Conservation (phyloP, 1,140 invertebrate species). For the Alviniconcha marisindica region DNA sequence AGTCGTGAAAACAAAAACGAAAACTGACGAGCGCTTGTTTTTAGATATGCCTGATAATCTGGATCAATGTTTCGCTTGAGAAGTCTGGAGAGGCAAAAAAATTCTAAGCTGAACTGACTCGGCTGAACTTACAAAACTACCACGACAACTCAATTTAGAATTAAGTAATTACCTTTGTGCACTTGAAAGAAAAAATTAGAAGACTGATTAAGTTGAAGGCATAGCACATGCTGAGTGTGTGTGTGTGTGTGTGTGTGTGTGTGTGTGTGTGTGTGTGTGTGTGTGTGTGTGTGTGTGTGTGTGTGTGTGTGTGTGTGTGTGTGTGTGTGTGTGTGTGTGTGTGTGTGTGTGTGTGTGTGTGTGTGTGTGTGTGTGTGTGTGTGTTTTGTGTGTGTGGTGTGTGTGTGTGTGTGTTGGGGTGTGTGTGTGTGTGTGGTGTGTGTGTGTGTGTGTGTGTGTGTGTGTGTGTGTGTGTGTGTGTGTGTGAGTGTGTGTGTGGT, state of each 20-base stretch:
- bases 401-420: not conserved
- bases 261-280: not conserved
- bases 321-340: not conserved
- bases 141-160: not conserved
- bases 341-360: not conserved
- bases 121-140: too few species aligned
- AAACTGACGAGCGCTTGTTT: too few species aligned
- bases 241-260: not conserved
- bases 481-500: not conserved
- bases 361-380: too few species aligned
- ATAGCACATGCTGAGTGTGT: too few species aligned
- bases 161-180: not conserved
- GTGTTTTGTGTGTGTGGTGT: too few species aligned
- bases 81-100: too few species aligned
- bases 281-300: not conserved
- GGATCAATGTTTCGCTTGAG: not conserved
- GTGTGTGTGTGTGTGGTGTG: not conserved
- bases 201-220: too few species aligned
- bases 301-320: not conserved
- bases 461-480: slow-evolving; percentile 1
- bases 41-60: too few species aligned
- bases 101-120: too few species aligned
- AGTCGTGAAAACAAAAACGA: too few species aligned
- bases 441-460: not conserved
- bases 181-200: too few species aligned